Conservation (phyloP, 2,888 invertebrate genomes). For the Idaea biselata region DNA sequence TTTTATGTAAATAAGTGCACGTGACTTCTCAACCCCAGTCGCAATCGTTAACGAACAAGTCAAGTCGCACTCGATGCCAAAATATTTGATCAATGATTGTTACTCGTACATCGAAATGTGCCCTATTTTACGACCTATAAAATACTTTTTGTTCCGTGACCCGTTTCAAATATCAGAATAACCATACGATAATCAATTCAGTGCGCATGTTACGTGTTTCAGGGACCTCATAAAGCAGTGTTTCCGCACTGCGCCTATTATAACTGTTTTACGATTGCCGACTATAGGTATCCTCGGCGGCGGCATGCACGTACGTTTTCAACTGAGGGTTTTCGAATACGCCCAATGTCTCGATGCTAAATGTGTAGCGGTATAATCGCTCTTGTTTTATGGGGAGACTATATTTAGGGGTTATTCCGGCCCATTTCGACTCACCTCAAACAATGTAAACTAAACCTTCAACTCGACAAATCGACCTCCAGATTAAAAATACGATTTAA, state of each 20-base stretch:
- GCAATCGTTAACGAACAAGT: not conserved
- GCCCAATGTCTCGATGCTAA: constrained; percentile 57
- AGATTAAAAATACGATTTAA: constrained; percentile 22
- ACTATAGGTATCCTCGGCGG: constrained; percentile 53
- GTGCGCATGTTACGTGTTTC: constrained; percentile 68
- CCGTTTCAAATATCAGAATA: constrained; percentile 61
- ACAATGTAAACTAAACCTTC: constrained; percentile 28
- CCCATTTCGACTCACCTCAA: constrained; percentile 39
- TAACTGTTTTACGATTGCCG: constrained; percentile 66
- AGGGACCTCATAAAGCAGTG: constrained; percentile 65
- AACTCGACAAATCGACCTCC: constrained; percentile 39
- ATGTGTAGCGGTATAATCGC: constrained; percentile 60
- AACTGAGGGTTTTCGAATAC: constrained; percentile 48
- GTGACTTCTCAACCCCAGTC: constrained; percentile 10
- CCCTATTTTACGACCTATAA: constrained; percentile 58
- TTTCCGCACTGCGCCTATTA: constrained; percentile 74
- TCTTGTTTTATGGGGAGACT: constrained; percentile 51
- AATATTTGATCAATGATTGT: constrained; percentile 56
- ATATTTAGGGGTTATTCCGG: constrained; percentile 61
- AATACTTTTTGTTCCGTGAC: constrained; percentile 59
- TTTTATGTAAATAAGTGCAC: not conserved
- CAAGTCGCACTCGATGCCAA: constrained; percentile 32
- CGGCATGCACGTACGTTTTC: constrained; percentile 53
- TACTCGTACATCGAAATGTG: constrained; percentile 32
- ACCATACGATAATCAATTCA: constrained; percentile 68